A percentile compares a stretch with the other conserved stretches of the same genome.
Evolutionary conservation across 1,140 invertebrate genomes (phyloP).

Genomic region (Drosophila busckii): DNA sequence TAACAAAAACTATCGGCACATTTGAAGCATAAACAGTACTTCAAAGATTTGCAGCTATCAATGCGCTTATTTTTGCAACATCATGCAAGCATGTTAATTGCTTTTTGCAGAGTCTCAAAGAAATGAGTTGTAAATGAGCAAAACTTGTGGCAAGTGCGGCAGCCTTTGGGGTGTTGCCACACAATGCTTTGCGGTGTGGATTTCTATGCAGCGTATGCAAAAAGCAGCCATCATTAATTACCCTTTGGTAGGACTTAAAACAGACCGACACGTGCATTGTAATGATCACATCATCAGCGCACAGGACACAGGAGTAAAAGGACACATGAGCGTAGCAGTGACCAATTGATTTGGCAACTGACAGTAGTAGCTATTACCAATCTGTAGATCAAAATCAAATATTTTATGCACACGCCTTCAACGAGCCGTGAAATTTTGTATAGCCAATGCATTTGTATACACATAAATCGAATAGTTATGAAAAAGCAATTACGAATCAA

Average conservation of each 20-base stretch:
- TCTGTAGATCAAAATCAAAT: slow-evolving; percentile 59
- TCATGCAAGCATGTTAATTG: slow-evolving; percentile 68
- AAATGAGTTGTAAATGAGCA: slow-evolving; percentile 76
- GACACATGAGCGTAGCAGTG: slow-evolving; percentile 30
- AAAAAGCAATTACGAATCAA: slow-evolving; percentile 54
- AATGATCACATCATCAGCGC: slow-evolving; percentile 65
- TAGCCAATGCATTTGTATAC: slow-evolving; percentile 53
- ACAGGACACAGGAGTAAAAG: slow-evolving; percentile 22
- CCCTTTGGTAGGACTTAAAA: slow-evolving; percentile 43
- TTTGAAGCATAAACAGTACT: slow-evolving; percentile 34
- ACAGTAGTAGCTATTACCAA: slow-evolving; percentile 19
- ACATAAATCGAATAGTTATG: slow-evolving; percentile 57
- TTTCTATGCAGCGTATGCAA: slow-evolving; percentile 21
- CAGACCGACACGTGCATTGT: slow-evolving; percentile 42
- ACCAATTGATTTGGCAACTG: slow-evolving; percentile 53
- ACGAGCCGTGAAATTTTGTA: slow-evolving; percentile 66
- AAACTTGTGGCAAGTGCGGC: slow-evolving; percentile 34
- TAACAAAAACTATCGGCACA: slow-evolving; percentile 4
- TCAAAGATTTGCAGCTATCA: slow-evolving; percentile 45
- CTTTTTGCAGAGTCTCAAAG: slow-evolving; percentile 67
- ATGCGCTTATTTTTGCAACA: slow-evolving; percentile 32
- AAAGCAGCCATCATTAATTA: slow-evolving; percentile 58
- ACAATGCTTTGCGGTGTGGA: slow-evolving; percentile 50
- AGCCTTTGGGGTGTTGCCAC: slow-evolving; percentile 15
- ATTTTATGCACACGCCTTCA: slow-evolving; percentile 67